Evolutionary conservation across 2,113 vertebrate genomes (phyloP).

Genomic region (Arizona elegans): DNA sequence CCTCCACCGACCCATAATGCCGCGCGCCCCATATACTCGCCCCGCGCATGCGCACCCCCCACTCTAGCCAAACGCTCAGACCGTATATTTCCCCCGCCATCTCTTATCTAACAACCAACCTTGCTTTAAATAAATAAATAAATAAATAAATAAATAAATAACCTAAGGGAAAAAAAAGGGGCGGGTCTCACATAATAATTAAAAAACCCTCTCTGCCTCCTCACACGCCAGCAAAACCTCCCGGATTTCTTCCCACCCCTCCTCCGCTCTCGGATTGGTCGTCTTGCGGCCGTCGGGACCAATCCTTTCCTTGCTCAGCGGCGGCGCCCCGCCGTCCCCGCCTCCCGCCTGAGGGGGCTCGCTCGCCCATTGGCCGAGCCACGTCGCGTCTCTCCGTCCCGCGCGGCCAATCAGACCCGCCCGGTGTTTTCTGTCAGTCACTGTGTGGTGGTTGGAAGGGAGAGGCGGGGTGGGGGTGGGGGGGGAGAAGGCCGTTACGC

Average conservation of each 20-base stretch:
- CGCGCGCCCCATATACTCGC: constrained; percentile 1
- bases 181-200: not conserved
- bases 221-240: not conserved
- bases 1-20: constrained; percentile 50
- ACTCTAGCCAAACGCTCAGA: not conserved
- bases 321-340: not conserved
- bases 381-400: not conserved
- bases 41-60: not conserved
- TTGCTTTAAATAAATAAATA: not conserved
- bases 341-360: not conserved
- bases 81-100: not conserved
- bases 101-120: constrained; percentile 21
- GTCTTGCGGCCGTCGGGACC: not conserved
- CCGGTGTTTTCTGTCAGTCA: not conserved
- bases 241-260: constrained; percentile 1
- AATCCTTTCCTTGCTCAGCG: not conserved
- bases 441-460: not conserved
- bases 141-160: not conserved
- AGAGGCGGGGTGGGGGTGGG: not conserved
- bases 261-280: constrained; percentile 35
- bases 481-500: not conserved
- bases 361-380: not conserved
- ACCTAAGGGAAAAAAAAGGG: not conserved
- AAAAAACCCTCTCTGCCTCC: not conserved
- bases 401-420: not conserved